A percentile compares a stretch with the other conserved stretches of the same genome.
Conservation (phyloP, 2,113 vertebrate genomes). For the Cololabis saira region DNA sequence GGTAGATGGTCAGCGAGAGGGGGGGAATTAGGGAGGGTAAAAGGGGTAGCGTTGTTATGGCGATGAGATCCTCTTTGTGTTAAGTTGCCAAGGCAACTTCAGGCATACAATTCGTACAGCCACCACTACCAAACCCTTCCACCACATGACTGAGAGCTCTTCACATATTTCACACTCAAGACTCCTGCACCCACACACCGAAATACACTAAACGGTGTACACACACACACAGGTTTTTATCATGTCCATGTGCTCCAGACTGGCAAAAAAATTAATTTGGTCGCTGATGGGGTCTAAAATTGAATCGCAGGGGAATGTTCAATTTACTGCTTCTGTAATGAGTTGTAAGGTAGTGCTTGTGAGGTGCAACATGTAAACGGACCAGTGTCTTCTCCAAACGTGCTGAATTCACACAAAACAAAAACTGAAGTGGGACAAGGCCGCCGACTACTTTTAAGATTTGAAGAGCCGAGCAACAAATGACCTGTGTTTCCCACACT, state of each 20-base stretch:
- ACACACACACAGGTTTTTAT: constrained; percentile 8
- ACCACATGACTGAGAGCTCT: constrained; percentile 67
- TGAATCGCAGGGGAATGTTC: neutral
- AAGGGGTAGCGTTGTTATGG: constrained; percentile 77
- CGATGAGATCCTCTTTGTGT: constrained; percentile 79
- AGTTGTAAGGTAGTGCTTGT: no score
- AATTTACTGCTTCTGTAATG: no score
- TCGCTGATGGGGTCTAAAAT: neutral
- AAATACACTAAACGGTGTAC: constrained; percentile 26
- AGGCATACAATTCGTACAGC: constrained; percentile 72
- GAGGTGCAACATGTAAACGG: no score
- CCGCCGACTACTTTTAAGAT: no score
- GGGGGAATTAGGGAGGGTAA: constrained; percentile 10
- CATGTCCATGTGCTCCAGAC: constrained; percentile 21
- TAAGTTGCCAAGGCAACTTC: constrained; percentile 80
- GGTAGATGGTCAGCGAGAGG: constrained; percentile 4
- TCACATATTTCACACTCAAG: constrained; percentile 55
- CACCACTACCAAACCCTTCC: constrained; percentile 41
- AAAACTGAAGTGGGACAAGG: no score
- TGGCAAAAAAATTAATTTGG: constrained; percentile 6
- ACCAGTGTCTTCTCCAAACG: no score
- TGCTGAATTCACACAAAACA: no score
- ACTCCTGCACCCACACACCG: constrained; percentile 46
- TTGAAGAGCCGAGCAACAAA: no score
- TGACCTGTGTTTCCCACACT: no score